Conservation (phyloP, 2,888 invertebrate species). For the Morpho deidamia region DNA sequence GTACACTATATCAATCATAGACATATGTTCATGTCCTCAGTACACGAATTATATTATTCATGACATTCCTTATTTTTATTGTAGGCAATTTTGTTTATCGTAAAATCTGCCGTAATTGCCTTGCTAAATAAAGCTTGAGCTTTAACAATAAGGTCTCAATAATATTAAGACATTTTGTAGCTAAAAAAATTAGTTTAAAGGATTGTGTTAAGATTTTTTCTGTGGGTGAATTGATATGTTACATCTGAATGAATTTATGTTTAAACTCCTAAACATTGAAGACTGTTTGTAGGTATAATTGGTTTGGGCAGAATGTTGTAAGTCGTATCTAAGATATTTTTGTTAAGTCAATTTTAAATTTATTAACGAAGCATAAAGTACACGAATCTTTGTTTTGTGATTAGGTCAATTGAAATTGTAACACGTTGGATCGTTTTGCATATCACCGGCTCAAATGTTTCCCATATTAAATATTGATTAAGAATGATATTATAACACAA, state of each 20-base stretch:
- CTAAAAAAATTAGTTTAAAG: conserved; percentile 31
- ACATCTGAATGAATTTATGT: conserved; percentile 26
- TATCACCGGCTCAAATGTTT: conserved; percentile 22
- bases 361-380: conserved; percentile 2
- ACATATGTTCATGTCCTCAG: conserved; percentile 15
- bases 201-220: conserved; percentile 12
- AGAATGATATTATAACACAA: not conserved
- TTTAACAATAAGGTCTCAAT: conserved; percentile 40
- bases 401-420: conserved; percentile 11
- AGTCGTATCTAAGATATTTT: not conserved
- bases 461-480: conserved; percentile 5
- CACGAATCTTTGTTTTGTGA: conserved; percentile 12
- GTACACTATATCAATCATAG: conserved; percentile 1
- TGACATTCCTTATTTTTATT: conserved; percentile 44
- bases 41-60: conserved; percentile 33
- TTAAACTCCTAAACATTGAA: conserved; percentile 26
- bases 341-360: not conserved
- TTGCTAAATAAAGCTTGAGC: conserved; percentile 31
- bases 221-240: conserved; percentile 28
- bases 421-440: conserved; percentile 15
- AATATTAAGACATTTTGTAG: conserved; percentile 14
- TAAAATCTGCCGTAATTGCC: conserved; percentile 33
- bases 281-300: conserved; percentile 32
- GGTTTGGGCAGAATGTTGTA: conserved; percentile 7
- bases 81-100: conserved; percentile 29